Percentiles rank a stretch among this genome's conserved stretches.
phyloP scores from a whole-genome alignment of 2,797 vertebrate genomes.

The Macroramphosus scolopax region DNA sequence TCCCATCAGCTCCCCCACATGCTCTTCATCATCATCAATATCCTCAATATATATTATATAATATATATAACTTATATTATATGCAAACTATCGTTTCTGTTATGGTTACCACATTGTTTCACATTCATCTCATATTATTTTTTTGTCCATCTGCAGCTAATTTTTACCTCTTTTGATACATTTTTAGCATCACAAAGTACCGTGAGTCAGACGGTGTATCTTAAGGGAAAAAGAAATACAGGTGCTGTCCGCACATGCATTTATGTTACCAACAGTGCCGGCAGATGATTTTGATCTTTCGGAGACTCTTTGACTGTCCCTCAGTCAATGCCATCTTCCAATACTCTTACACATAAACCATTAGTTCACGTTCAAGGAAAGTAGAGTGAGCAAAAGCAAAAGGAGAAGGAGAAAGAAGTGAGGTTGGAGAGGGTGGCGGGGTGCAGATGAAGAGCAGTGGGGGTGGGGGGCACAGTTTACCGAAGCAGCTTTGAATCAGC shows the following conservation, averaged over 20 bases:
- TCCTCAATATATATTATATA: slow-evolving; percentile 35
- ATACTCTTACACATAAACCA: slow-evolving; percentile 54
- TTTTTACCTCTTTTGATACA: slow-evolving; percentile 53
- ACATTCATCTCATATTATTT: slow-evolving; percentile 35
- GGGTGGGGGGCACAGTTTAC: slow-evolving; percentile 70
- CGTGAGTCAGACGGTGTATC: slow-evolving; percentile 43
- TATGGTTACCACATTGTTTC: slow-evolving; percentile 37
- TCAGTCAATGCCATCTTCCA: slow-evolving; percentile 46
- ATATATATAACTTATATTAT: slow-evolving; percentile 12
- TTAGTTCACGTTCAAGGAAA: slow-evolving; percentile 44
- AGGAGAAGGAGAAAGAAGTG: slow-evolving; percentile 24
- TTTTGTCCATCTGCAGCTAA: slow-evolving; percentile 54
- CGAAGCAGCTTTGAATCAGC: slow-evolving; percentile 78
- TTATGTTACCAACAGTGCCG: slow-evolving; percentile 60
- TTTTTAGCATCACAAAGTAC: slow-evolving; percentile 57
- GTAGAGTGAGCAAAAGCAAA: slow-evolving; percentile 45
- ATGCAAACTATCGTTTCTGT: slow-evolving; percentile 46
- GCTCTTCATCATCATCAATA: slow-evolving; percentile 59
- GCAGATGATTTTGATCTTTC: slow-evolving; percentile 44
- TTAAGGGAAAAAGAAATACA: slow-evolving; percentile 34
- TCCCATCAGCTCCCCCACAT: slow-evolving; percentile 64
- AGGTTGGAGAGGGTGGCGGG: slow-evolving; percentile 25
- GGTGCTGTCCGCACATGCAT: slow-evolving; percentile 45
- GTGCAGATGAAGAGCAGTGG: slow-evolving; percentile 61
- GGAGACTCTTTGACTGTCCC: slow-evolving; percentile 31